Base-by-base conservation (phyloP, 2,888 invertebrate genomes). In the Copidosoma aretas region DNA sequence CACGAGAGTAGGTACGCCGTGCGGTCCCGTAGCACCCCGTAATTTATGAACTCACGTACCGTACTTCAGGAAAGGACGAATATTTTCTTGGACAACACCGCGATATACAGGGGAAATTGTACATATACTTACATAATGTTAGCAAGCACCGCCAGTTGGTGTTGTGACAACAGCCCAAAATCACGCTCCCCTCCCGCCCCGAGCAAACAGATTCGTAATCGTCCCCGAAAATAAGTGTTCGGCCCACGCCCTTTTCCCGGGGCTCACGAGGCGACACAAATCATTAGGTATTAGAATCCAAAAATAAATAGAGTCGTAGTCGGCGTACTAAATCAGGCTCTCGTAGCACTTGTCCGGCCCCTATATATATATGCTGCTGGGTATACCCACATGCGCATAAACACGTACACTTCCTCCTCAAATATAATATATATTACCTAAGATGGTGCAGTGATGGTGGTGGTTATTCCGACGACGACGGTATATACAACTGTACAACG, bases 401-500 rank as follows among this genome's bases (percentile, higher is more conserved):
- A 53, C 53, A 62, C 58, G 59, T 62, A 59, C 46, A 52, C 67
- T 32, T 32, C 32, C 8, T 32, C 32, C 8, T 32, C 8, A n/a
- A n/a, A n/a, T n/a, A n/a, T n/a, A n/a, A 32, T 32, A 32, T 3
- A 32, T 32, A 32, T 32, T 32, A 32, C 8, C 4, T 32, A 32
- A 8, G 4, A 32, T 8, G 32, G 8, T 5, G 32, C 8, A 32
- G 8, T 3, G 3, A 32, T 8, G 32, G 32, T 32, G 8, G 8
- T 3, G 3, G 8, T 8, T 3, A 32, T 32, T 32, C 32, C 32
- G 61, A 58, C 67, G 52, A 75, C 72, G 74, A 76, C 76, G 75
- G 76, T 73, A 72, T 24, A 49, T 43, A n/a, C 32, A 8, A 32
- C 32, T 3, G 32, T 32, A 32, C 8, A 32, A 32, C 32, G 32